Conservation (phyloP, 2,113 vertebrate genomes). For the Hucho hucho region DNA sequence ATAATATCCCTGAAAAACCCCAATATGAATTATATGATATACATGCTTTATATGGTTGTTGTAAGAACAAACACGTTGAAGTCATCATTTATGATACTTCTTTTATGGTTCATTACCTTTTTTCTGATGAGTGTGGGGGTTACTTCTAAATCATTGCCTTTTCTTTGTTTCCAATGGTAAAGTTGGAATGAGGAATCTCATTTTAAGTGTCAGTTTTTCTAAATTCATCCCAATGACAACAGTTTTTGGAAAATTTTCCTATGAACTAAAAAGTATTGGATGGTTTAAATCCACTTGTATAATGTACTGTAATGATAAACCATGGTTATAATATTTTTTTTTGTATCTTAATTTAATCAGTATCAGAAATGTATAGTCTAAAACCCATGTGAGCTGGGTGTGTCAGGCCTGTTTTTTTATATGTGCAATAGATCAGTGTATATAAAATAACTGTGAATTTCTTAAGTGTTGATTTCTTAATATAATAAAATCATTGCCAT, state of each 20-base stretch:
- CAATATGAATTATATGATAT: conserved; percentile 35
- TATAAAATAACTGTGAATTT: conserved; percentile 80
- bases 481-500: conserved; percentile 67
- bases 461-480: conserved; percentile 77
- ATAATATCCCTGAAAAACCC: conserved; percentile 29
- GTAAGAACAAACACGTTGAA: conserved; percentile 29
- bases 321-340: conserved; percentile 16
- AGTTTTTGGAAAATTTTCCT: conserved; percentile 30
- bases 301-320: background rate
- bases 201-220: conserved; percentile 34
- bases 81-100: conserved; percentile 35
- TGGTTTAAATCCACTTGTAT: conserved; percentile 20
- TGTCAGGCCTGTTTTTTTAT: conserved; percentile 49
- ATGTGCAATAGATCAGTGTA: conserved; percentile 86
- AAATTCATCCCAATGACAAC: conserved; percentile 32
- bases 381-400: conserved; percentile 21
- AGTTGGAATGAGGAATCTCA: conserved; percentile 51
- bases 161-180: conserved; percentile 44
- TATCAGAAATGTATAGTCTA: conserved; percentile 25
- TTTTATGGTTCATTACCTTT: conserved; percentile 35
- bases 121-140: no score
- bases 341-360: background rate
- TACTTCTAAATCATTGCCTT: no score
- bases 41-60: conserved; percentile 52
- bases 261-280: conserved; percentile 40